phyloP scores from a whole-genome alignment of 2,797 vertebrate genomes.

The Orientallactaga sibirica region DNA sequence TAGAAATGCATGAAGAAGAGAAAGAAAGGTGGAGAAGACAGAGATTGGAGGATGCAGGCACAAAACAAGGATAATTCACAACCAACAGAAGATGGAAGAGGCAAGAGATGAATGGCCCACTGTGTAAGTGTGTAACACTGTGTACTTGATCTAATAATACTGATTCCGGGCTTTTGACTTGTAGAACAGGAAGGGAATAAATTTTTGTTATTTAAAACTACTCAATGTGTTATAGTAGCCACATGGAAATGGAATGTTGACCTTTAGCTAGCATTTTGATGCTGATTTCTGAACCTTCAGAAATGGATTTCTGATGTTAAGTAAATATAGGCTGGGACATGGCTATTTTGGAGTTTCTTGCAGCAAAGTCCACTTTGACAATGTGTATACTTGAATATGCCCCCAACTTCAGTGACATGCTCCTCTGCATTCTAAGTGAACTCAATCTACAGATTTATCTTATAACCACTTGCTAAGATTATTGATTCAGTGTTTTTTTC shows the following conservation, averaged over 20 bases:
- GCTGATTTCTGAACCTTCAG: neutral
- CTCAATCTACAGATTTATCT: fast-evolving
- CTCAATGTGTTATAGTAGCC: neutral
- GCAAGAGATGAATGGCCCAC: neutral
- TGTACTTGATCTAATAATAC: neutral
- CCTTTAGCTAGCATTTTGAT: neutral
- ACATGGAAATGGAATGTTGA: neutral
- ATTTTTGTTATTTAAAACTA: neutral
- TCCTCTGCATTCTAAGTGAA: neutral
- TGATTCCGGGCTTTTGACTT: neutral
- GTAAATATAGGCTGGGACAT: neutral
- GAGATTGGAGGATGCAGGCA: neutral
- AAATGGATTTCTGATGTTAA: no score
- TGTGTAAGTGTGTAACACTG: neutral
- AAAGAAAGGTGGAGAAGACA: neutral
- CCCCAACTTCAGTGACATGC: neutral
- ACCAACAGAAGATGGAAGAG: neutral
- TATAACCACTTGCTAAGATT: neutral
- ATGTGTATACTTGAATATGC: neutral
- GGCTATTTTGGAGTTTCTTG: neutral
- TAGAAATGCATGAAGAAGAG: neutral
- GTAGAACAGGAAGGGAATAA: neutral
- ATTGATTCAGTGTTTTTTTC: neutral
- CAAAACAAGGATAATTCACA: neutral
- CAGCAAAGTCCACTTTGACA: neutral